phyloP scores from a whole-genome alignment of 2,888 invertebrate species.

The Lasioglossum vierecki region DNA sequence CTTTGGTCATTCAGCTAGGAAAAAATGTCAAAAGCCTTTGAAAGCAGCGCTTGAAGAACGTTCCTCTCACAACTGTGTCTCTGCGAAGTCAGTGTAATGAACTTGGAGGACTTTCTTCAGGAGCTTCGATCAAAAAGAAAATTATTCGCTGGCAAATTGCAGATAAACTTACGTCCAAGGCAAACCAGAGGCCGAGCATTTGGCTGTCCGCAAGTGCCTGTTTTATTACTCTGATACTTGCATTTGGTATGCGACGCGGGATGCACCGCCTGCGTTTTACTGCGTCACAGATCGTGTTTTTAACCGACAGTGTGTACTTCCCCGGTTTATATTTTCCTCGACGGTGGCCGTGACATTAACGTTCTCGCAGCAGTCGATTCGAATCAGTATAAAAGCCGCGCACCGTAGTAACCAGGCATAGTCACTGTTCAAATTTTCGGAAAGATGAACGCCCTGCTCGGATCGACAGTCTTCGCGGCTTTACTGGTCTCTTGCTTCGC shows the following conservation, averaged over 20 bases:
- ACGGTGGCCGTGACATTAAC: slow-evolving; percentile 21
- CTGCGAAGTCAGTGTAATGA: background rate
- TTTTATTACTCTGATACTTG: background rate
- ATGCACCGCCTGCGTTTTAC: no score
- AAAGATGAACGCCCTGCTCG: slow-evolving; percentile 31
- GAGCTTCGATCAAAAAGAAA: background rate
- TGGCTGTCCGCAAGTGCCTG: background rate
- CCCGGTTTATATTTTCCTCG: slow-evolving; percentile 24
- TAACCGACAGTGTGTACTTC: slow-evolving; percentile 14
- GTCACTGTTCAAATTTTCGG: slow-evolving; percentile 6
- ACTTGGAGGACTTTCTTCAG: background rate
- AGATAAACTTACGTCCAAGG: background rate
- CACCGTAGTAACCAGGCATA: background rate
- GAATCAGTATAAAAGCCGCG: slow-evolving; percentile 49
- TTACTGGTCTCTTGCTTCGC: slow-evolving; percentile 36
- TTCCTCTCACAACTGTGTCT: background rate
- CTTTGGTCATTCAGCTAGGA: background rate
- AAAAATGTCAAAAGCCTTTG: background rate
- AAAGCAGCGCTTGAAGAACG: background rate
- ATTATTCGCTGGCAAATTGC: background rate
- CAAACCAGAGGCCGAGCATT: background rate
- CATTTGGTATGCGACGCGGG: background rate
- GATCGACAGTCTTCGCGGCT: slow-evolving; percentile 31
- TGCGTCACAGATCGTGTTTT: background rate
- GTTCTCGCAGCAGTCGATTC: background rate